Base-by-base conservation (phyloP, 2,888 invertebrate genomes). In the Neria commutata region DNA sequence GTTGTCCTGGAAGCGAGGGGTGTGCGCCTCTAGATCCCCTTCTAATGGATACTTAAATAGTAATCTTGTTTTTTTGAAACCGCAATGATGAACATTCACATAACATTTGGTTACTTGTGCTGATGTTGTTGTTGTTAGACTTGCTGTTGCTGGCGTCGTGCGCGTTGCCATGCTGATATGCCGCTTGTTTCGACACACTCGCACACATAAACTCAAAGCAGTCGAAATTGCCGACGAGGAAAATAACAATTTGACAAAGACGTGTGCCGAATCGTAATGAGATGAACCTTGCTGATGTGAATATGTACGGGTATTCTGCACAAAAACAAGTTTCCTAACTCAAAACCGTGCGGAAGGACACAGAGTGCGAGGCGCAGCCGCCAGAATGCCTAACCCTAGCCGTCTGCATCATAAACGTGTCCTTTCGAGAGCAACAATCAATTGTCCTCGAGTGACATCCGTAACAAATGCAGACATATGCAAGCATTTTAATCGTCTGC, bases 1-100 rank as follows among this genome's bases (percentile, higher is more conserved):
- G n/a, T 6, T 14, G n/a, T 14, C 37, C 37, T 37, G 6, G 11
- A 29, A 23, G 24, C 26, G 24, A 14, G 16, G n/a, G 19, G 23
- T 50, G 50, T 26, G 3, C 29, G 29, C 5, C 34, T 50, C 29
- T 33, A 11, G 19, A 5, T 45, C n/a, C 45, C 40, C 60, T 61
- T 67, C 66, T 74, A 75, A 73, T 71, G 72, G 73, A 71, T 72
- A 73, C 69, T 71, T 73, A 72, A 70, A 74, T 67, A 66, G 69
- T 71, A 67, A 71, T 74, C 75, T 74, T 66, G 68, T 69, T 73
- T 75, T 72, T 67, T 67, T 65, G 64, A 63, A 65, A 67, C 70
- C 72, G 65, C 67, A 65, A 69, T 71, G 71, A 67, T 74, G 71
- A 64, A 70, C 67, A 71, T 75, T 68, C n/a, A n/a, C n/a, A n/a